Evolutionary conservation across 2,113 vertebrate species (phyloP).

Genomic region (Larimichthys crocea): DNA sequence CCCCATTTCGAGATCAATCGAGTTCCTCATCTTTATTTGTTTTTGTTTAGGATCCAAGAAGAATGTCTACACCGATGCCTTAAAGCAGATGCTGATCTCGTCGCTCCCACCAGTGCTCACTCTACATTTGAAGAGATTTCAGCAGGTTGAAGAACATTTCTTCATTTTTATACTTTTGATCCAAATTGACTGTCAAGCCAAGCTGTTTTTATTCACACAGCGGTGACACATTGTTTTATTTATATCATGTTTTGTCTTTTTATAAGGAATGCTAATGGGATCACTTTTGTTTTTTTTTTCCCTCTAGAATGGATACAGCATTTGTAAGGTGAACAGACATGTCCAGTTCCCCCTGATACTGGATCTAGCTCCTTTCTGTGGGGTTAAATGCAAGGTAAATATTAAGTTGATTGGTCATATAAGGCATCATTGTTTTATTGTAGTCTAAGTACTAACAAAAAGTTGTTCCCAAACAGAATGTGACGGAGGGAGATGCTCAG

Average conservation of each 20-base stretch:
- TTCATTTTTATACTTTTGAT: conserved; percentile 13
- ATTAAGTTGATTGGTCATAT: neutral
- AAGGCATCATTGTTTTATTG: neutral
- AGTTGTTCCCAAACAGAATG: conserved; percentile 80
- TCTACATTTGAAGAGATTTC: conserved; percentile 97
- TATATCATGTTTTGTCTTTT: conserved; percentile 5
- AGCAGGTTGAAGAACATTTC: conserved; percentile 81
- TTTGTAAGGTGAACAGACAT: conserved; percentile 94
- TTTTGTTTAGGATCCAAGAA: conserved; percentile 85
- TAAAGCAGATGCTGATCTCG: conserved; percentile 98
- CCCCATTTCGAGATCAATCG: neutral
- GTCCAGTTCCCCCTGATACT: conserved; percentile 92
- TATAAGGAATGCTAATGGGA: neutral
- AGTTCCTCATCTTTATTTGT: conserved; percentile 13
- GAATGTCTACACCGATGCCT: conserved; percentile 92
- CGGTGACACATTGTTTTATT: neutral
- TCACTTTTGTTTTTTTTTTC: conserved; percentile 21
- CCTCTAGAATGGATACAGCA: conserved; percentile 89
- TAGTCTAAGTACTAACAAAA: conserved; percentile 15
- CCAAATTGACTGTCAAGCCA: neutral
- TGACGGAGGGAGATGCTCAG: conserved; percentile 83
- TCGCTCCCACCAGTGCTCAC: conserved; percentile 92
- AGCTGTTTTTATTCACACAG: conserved; percentile 3
- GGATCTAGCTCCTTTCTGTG: conserved; percentile 95
- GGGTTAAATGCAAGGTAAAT: conserved; percentile 92